phyloP scores from a whole-genome alignment of 2,888 invertebrate genomes.

The Nephrotoma guestfalica region DNA sequence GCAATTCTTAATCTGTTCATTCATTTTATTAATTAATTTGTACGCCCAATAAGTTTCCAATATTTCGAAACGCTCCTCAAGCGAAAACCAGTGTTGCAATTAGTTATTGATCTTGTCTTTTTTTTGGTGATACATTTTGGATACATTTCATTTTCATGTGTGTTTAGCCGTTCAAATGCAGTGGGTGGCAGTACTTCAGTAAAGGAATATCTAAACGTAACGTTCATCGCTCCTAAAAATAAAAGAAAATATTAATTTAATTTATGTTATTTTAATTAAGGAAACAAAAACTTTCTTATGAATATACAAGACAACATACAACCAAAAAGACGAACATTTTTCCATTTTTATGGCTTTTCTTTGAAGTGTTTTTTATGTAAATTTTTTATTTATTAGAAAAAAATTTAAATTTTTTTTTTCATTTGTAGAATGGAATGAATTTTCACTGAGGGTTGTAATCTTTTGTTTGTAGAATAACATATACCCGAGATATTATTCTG shows the following conservation, averaged over 20 bases:
- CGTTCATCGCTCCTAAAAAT: neutral
- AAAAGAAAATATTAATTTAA: neutral
- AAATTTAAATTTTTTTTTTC: neutral
- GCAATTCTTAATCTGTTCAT: too few species aligned
- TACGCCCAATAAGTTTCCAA: too few species aligned
- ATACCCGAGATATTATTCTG: neutral
- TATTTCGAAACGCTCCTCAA: too few species aligned
- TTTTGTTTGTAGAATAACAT: neutral
- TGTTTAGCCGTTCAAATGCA: neutral
- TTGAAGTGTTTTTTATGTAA: neutral
- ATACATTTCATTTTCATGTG: too few species aligned
- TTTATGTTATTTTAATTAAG: neutral
- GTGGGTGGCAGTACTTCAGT: neutral
- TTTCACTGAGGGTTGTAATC: neutral
- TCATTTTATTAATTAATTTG: too few species aligned
- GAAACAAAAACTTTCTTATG: neutral
- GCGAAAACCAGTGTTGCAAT: too few species aligned
- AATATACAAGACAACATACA: neutral
- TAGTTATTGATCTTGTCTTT: too few species aligned
- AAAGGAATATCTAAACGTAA: neutral
- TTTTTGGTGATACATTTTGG: too few species aligned
- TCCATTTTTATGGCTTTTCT: neutral
- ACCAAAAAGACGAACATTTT: neutral
- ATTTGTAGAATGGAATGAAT: neutral
- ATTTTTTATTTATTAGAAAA: neutral